These are phyloP conservation scores for Leptopilina drosophilae DNA, from an alignment of 2,888 invertebrate species.

Conservation along the genomic window DNA sequence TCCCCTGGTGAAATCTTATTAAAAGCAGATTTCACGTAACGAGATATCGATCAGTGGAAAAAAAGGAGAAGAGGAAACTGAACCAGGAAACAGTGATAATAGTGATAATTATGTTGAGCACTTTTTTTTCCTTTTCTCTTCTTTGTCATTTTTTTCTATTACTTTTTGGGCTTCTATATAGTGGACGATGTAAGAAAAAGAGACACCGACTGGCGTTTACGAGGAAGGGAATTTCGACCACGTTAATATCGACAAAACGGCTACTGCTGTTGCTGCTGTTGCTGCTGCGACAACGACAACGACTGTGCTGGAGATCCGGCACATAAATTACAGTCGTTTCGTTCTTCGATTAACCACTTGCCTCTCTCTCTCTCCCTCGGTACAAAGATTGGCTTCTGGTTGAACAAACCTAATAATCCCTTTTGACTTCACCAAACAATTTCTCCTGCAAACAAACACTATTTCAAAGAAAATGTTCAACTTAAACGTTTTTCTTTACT, in stretches of 20 bases:
- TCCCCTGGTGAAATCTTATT: conserved; percentile 10
- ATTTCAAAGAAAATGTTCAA: background rate
- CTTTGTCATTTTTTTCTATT: background rate
- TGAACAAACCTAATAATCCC: conserved; percentile 33
- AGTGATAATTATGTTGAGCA: background rate
- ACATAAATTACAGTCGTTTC: conserved; percentile 30
- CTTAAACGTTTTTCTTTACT: background rate
- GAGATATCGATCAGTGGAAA: conserved; percentile 9
- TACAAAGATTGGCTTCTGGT: conserved; percentile 28
- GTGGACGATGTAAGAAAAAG: background rate
- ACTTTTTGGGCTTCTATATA: background rate
- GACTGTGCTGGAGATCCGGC: conserved; percentile 21
- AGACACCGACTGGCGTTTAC: conserved; percentile 34
- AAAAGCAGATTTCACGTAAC: conserved; percentile 15
- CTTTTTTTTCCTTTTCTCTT: background rate
- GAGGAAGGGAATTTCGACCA: conserved; percentile 23
- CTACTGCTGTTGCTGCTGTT: background rate
- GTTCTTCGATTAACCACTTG: conserved; percentile 39
- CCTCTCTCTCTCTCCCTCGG: background rate
- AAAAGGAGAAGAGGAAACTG: background rate
- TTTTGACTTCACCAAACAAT: conserved; percentile 8
- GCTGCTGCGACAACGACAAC: background rate
- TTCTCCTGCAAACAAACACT: conserved; percentile 23
- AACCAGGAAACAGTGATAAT: background rate
- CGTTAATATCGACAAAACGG: conserved; percentile 40